phyloP scores from a whole-genome alignment of 2,888 invertebrate genomes.

The Microplitis manilae region DNA sequence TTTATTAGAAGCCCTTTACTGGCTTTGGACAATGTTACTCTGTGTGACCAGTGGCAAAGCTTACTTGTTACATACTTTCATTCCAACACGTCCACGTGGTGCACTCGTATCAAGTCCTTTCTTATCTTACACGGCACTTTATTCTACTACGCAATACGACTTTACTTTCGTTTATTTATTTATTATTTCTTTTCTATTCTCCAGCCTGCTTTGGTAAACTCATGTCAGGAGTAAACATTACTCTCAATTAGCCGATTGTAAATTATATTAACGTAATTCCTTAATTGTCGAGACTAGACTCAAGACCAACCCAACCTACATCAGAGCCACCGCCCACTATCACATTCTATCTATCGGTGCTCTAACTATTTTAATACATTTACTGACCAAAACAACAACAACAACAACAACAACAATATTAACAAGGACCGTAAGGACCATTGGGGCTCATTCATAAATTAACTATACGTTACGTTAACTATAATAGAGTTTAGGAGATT shows the following conservation, averaged over 20 bases:
- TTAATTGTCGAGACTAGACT: constrained; percentile 5
- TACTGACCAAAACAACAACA: background rate
- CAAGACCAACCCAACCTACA: constrained; percentile 17
- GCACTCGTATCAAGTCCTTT: background rate
- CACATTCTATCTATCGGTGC: constrained; percentile 8
- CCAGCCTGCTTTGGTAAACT: background rate
- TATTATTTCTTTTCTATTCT: background rate
- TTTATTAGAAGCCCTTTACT: constrained; percentile 12
- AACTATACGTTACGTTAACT: constrained; percentile 61
- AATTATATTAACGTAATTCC: constrained; percentile 17
- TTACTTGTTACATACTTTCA: constrained; percentile 6
- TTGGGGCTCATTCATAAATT: constrained; percentile 58
- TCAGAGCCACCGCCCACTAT: constrained; percentile 5
- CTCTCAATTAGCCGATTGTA: constrained; percentile 14
- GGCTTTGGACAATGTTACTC: background rate
- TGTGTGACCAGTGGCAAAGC: background rate
- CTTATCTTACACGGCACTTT: background rate
- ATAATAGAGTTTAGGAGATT: constrained; percentile 56
- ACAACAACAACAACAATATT: constrained; percentile 33
- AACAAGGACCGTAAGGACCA: constrained; percentile 20
- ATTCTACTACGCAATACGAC: background rate
- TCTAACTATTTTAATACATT: background rate
- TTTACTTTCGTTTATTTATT: background rate
- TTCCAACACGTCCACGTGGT: background rate
- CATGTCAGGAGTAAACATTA: constrained; percentile 1